phyloP scores from a whole-genome alignment of 2,113 vertebrate species.

The Hipposideros armiger region DNA sequence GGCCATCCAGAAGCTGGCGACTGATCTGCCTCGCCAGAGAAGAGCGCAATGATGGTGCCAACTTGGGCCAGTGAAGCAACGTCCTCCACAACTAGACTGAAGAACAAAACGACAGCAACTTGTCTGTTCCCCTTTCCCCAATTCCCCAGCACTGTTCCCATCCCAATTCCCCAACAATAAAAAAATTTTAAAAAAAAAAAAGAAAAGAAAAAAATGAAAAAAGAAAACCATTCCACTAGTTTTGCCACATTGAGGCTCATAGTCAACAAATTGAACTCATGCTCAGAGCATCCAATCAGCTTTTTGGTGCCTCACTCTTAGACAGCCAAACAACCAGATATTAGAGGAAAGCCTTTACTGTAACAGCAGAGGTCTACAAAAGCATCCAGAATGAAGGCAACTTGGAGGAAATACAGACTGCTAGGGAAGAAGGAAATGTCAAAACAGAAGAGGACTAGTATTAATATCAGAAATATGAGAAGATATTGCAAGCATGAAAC shows the following conservation, averaged over 20 bases:
- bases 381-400: constrained; percentile 36
- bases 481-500: neutral
- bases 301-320: neutral
- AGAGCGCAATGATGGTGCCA: too few relatives aligned
- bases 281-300: neutral
- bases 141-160: too few relatives aligned
- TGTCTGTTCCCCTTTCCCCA: too few relatives aligned
- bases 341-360: neutral
- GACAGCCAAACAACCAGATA: neutral
- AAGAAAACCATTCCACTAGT: neutral
- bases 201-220: too few relatives aligned
- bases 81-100: too few relatives aligned
- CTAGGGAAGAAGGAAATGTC: neutral
- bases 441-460: neutral
- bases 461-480: constrained; percentile 36
- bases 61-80: too few relatives aligned
- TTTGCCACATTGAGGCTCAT: neutral
- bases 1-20: too few relatives aligned
- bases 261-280: neutral
- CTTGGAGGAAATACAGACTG: neutral
- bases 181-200: too few relatives aligned
- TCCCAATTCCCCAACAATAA: too few relatives aligned
- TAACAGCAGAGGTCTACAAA: neutral
- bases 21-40: too few relatives aligned
- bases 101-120: too few relatives aligned